Conservation (phyloP, 2,797 vertebrate genomes). For the Jordanella pulchra region DNA sequence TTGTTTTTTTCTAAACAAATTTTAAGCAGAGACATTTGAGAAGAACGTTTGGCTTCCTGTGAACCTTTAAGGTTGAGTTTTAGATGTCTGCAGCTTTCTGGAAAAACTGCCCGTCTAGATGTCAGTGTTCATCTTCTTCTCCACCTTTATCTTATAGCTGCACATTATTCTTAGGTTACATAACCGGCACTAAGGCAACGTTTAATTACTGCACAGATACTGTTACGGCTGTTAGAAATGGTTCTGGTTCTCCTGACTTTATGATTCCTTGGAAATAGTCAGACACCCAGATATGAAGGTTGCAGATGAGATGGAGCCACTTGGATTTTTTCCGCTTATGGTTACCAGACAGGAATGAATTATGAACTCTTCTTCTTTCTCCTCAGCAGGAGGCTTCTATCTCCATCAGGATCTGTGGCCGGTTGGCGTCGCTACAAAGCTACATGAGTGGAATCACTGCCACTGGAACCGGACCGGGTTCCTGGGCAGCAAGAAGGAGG, state of each 20-base stretch:
- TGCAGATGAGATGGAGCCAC: neutral
- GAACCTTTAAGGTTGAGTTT: neutral
- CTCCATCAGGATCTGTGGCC: conserved; percentile 3
- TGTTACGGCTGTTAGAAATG: conserved; percentile 1
- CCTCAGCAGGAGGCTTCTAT: neutral
- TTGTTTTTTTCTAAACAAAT: neutral
- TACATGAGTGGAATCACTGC: conserved; percentile 9
- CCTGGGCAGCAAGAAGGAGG: conserved; percentile 17
- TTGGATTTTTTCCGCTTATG: conserved; percentile 17
- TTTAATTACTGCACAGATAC: conserved; percentile 34
- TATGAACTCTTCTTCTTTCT: neutral
- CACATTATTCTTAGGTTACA: conserved; percentile 24
- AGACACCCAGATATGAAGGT: neutral
- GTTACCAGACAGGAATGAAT: conserved; percentile 18
- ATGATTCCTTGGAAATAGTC: neutral
- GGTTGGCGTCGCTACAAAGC: conserved; percentile 20
- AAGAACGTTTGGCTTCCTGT: neutral
- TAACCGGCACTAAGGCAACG: conserved; percentile 22
- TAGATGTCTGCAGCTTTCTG: conserved; percentile 14
- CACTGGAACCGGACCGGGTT: conserved; percentile 1
- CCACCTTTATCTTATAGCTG: conserved; percentile 30
- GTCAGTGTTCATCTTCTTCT: neutral
- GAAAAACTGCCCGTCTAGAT: conserved; percentile 2
- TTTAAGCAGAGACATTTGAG: neutral
- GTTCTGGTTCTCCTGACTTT: neutral